Conservation (phyloP, 1,140 invertebrate genomes). For the Drosophila neocordata region DNA sequence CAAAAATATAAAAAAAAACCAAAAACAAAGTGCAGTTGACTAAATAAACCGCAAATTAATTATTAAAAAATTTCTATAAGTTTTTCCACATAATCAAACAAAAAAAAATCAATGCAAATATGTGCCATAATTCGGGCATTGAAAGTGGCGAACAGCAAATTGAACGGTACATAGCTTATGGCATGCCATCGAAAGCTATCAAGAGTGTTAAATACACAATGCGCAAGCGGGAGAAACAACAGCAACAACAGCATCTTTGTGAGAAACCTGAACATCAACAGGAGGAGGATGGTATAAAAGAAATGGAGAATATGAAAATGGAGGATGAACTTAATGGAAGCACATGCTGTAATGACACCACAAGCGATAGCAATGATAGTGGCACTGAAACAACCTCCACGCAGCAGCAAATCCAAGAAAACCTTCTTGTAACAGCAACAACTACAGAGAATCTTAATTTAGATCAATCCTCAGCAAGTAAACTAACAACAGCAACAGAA, state of each 20-base stretch:
- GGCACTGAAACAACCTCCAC: conserved; percentile 20
- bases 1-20: conserved; percentile 18
- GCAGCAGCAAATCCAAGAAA: not conserved
- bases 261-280: conserved; percentile 14
- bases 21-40: not conserved
- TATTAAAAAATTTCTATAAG: conserved; percentile 9
- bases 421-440: not conserved
- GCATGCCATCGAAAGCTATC: conserved; percentile 77
- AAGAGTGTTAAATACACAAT: conserved; percentile 73
- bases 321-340: conserved; percentile 30
- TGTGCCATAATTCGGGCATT: conserved; percentile 79
- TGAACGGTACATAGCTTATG: conserved; percentile 69
- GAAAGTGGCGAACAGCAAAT: conserved; percentile 77
- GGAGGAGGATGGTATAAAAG: conserved; percentile 30
- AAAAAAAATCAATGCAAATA: conserved; percentile 71
- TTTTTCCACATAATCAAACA: conserved; percentile 15
- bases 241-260: conserved; percentile 37
- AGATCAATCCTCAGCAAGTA: conserved; percentile 15
- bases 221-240: conserved; percentile 63
- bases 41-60: not conserved
- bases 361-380: conserved; percentile 43
- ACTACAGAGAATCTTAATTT: conserved; percentile 6
- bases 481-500: conserved; percentile 21
- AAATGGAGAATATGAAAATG: conserved; percentile 30
- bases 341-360: conserved; percentile 9